Evolutionary conservation across 1,140 invertebrate genomes (phyloP).

Genomic region (Sycobia sp.): DNA sequence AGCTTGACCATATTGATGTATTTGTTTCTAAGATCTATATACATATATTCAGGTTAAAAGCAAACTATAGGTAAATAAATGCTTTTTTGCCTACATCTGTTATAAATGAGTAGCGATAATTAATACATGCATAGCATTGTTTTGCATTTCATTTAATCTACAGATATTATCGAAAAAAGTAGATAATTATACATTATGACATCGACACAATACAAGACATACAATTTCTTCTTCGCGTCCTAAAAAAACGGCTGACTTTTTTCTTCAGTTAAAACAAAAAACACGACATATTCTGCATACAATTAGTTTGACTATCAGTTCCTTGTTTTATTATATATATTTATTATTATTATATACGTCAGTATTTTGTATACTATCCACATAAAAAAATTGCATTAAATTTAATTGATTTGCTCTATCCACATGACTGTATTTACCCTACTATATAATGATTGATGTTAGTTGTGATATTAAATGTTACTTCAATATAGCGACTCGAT

Average conservation of each 20-base stretch:
- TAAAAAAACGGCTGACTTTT: slow-evolving; percentile 19
- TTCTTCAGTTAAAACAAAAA: slow-evolving; percentile 3
- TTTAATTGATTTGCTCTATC: slow-evolving; percentile 54
- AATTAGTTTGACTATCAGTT: slow-evolving; percentile 40
- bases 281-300: not conserved
- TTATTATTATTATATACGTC: slow-evolving; percentile 23
- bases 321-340: too few relatives aligned
- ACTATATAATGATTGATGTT: slow-evolving; percentile 51
- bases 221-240: too few relatives aligned
- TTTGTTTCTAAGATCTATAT: too few relatives aligned
- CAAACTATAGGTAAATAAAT: too few relatives aligned
- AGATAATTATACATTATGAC: slow-evolving; percentile 2
- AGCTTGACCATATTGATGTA: not conserved
- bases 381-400: slow-evolving; percentile 49
- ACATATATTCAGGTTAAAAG: too few relatives aligned
- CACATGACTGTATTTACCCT: slow-evolving; percentile 51
- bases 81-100: slow-evolving; percentile 18
- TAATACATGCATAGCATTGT: not conserved
- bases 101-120: not conserved
- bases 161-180: slow-evolving; percentile 5
- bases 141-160: slow-evolving; percentile 37
- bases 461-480: slow-evolving; percentile 41
- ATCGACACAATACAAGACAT: not conserved
- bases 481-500: slow-evolving; percentile 33
- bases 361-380: slow-evolving; percentile 32